Base-by-base conservation (phyloP, 2,888 invertebrate species). In the Drosophila formosana region DNA sequence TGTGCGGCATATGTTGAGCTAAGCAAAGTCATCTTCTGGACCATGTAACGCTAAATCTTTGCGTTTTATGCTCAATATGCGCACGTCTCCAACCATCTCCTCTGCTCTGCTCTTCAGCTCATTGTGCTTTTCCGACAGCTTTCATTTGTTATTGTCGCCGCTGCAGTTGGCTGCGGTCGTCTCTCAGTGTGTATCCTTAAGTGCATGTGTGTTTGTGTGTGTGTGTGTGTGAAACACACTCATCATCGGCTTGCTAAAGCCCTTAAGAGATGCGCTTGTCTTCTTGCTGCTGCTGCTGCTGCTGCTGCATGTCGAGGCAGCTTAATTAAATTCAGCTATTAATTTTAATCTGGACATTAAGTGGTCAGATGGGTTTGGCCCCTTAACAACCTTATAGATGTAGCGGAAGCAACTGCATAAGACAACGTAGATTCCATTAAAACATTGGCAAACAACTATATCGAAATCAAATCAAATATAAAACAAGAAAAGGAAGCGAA, bases 111-210 rank as follows among this genome's bases (percentile, higher is more conserved):
- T 26, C 30, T 61, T 64, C 82, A 72, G 56, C 47, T 85, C 82
- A 71, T 77, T 69, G 72, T 66, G 66, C 65, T 60, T 56, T 49
- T 55, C 30, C 71, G 73, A 80, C 80, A 71, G 72, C 72, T 58
- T 82, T 82, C 89, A 85, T 86, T 89, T 86, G 76, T 89, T 88
- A 86, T 80, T 89, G 89, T 89, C 88, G 82, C 82, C 78, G 67
- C 56, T 80, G 85, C 85, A 89, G 70, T 87, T 82, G 67, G 81
- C 63, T 87, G 89, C 55, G 84, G 89, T 73, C 72, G 53, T 62
- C 18, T 45, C 53, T 23, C 34, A 30, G 18, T 18, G 18, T 43
- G 39, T 50, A 45, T 56, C 55, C 70, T 57, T 57, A 51, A 39
- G 4, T 23, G 4, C 28, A 8, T 46, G 23, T 32, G 9, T n/a